These are phyloP conservation scores for Vicugna pacos DNA, from an alignment of 2,113 vertebrate genomes.

Conservation along the genomic window DNA sequence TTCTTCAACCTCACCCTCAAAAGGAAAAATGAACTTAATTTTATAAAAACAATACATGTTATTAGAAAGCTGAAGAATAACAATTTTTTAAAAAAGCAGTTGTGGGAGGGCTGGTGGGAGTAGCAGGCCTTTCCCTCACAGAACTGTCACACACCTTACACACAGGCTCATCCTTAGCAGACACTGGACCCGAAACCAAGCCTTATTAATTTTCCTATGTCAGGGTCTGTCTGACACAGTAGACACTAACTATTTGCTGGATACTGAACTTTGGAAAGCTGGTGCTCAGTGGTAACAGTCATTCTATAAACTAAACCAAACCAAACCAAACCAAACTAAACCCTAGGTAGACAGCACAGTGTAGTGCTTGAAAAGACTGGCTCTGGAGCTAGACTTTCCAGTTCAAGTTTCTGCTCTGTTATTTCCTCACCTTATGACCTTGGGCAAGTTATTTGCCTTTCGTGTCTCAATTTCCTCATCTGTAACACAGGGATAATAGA, in stretches of 20 bases:
- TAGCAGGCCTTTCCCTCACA: background rate
- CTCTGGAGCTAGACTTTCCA: background rate
- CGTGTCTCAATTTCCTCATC: background rate
- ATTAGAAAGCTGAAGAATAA: background rate
- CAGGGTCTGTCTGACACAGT: background rate
- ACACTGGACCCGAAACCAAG: background rate
- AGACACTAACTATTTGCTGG: background rate
- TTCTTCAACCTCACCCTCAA: background rate
- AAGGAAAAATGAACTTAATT: constrained; percentile 54
- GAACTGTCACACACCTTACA: background rate
- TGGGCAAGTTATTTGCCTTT: background rate
- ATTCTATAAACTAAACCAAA: background rate
- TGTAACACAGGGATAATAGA: background rate
- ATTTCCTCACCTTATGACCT: background rate
- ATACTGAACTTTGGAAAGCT: constrained; percentile 13
- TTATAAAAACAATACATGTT: background rate
- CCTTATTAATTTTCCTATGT: background rate
- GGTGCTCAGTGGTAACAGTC: background rate
- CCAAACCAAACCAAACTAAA: background rate
- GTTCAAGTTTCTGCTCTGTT: background rate
- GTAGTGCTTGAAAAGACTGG: background rate
- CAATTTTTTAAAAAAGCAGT: background rate
- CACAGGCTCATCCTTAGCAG: background rate
- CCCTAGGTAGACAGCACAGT: background rate
- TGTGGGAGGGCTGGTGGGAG: background rate